Evolutionary conservation across 2,888 invertebrate species (phyloP), one percentile per base, ranked within the genome.

Genomic region (Cyclophora albipunctata): DNA sequence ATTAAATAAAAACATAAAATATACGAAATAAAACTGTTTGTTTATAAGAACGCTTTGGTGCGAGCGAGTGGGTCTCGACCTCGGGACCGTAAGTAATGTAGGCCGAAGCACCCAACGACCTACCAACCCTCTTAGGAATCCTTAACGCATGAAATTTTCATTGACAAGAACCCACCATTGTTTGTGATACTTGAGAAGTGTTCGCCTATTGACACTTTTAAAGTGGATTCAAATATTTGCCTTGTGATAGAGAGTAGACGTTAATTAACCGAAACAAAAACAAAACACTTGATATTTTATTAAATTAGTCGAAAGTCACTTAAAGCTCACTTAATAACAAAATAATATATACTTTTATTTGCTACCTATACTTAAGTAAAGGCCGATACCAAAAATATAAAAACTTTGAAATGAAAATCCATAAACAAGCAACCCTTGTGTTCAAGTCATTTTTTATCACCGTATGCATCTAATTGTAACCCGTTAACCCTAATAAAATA

Each of bases 101-200:
- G 73, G 71, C 64, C 63, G 73, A 69, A 73, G 77, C 77, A 71
- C 69, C 61, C 63, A 69, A 62, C 64, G 68, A 70, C 62, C 66
- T 71, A 70, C 62, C 66, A 71, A 52, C 54, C 60, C 51, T 43
- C 66, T 62, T 61, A 66, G 62, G 63, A 76, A 68, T 70, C 71
- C 66, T 71, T 66, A 67, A 71, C 64, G 71, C 76, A 70, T 75
- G 72, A 78, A 78, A 77, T 78, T 79, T 77, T 73, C 71, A 67
- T 64, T 67, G 60, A 63, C 62, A 59, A 61, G 57, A 55, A 55
- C 58, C 56, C 62, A 58, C 59, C 49, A 67, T 68, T 69, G 66
- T 71, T 54, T 61, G 53, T 20, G 40, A 54, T 59, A 59, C 53
- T 66, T 50, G 57, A 69, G 63, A 63, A 57, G 64, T 64, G 66